These are phyloP conservation scores for Drosophila barbarae DNA, from an alignment of 2,888 invertebrate genomes.

Conservation along the genomic window DNA sequence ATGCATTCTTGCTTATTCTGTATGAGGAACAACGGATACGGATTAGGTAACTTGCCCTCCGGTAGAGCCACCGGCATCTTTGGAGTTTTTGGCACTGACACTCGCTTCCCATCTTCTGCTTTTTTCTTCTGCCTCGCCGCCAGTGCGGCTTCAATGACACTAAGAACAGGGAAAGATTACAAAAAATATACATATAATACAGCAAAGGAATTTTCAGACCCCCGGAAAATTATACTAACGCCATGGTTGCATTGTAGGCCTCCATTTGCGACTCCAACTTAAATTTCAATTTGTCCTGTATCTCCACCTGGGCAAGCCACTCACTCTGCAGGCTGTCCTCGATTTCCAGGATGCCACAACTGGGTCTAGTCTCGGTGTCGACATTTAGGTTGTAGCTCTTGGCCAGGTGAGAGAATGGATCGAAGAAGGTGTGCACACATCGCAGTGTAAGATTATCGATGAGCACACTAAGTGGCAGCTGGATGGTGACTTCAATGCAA, in stretches of 20 bases:
- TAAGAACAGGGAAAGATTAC: background rate
- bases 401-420: conserved; percentile 67
- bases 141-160: background rate
- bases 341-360: conserved; percentile 56
- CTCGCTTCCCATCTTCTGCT: background rate
- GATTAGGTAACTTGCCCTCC: conserved; percentile 60
- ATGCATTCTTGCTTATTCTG: conserved; percentile 52
- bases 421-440: conserved; percentile 71
- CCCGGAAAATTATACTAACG: conserved; percentile 24
- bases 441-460: conserved; percentile 67
- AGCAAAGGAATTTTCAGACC: no score
- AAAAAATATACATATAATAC: no score
- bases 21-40: conserved; percentile 57
- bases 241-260: conserved; percentile 50
- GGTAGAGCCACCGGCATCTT: conserved; percentile 55
- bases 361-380: conserved; percentile 21
- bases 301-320: conserved; percentile 61
- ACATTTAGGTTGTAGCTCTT: conserved; percentile 50
- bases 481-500: conserved; percentile 48
- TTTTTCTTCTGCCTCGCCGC: background rate
- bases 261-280: conserved; percentile 49
- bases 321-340: conserved; percentile 62
- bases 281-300: conserved; percentile 54
- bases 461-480: conserved; percentile 68
- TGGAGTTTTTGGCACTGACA: background rate